Base-by-base conservation (phyloP, 2,797 vertebrate genomes). In the Scarus forsteni region DNA sequence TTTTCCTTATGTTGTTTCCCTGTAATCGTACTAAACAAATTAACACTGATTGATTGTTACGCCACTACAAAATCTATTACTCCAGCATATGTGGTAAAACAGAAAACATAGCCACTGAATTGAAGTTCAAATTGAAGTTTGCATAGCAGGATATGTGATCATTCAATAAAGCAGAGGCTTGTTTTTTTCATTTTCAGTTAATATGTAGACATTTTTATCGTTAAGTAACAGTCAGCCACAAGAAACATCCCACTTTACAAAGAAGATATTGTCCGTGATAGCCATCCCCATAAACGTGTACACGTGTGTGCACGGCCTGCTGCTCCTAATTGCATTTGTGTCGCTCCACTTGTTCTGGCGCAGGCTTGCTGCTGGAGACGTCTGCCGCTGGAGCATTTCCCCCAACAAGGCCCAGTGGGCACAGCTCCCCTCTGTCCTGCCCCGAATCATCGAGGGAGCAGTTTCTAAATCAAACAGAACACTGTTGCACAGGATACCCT, bases 401-500 rank as follows among this genome's bases (percentile, higher is more conserved):
- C 75, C 60, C 84, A 76, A 60, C 50, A 57, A 79, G 76, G 74
- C 78, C 75, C 57, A 50, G 40, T 36, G 60, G 70, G 67, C 67
- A 65, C 80, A 60, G 49, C 65, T 66, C 49, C 60, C 76, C 76
- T 55, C 73, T 61, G 66, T 57, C 75, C 79, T 77, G 64, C 65
- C 70, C 79, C 5, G 2, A 79, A 86, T 83, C 76, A 84, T 72
- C 84, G 63, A 74, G 86, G 85, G 85, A 88, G 73, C 79, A 39
- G 70, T 86, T 87, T 82, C 63, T 66, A 86, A 85, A 88, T 88
- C 82, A 88, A 86, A 89, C 78, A 73, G 59, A 83, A 68, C 65
- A n/a, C 70, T 58, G 81, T 84, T 78, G 77, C 78, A 78, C 80
- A 83, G 76, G 79, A 88, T 75, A 78, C 73, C 81, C 83, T 80